phyloP scores from a whole-genome alignment of 2,797 vertebrate species.

The Lithobates sylvaticus region DNA sequence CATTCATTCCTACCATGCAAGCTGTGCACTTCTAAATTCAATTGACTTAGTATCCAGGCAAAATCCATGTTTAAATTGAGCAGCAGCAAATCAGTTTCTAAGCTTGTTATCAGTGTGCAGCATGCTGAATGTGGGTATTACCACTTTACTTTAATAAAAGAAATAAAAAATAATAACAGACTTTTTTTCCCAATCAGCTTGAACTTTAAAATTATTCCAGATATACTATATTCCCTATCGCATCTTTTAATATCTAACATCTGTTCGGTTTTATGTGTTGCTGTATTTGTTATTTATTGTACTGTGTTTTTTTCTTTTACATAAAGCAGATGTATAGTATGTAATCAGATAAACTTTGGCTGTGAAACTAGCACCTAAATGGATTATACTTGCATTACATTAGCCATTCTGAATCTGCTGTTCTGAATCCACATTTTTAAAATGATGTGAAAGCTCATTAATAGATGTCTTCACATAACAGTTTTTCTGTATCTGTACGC shows the following conservation, averaged over 20 bases:
- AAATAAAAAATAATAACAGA: background rate
- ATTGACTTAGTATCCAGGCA: constrained; percentile 56
- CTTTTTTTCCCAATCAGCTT: constrained; percentile 17
- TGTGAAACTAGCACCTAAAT: constrained; percentile 30
- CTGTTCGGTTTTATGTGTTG: constrained; percentile 26
- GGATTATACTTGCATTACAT: constrained; percentile 41
- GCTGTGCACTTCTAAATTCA: constrained; percentile 45
- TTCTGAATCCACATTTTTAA: constrained; percentile 2
- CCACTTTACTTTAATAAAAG: constrained; percentile 11
- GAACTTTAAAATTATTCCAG: constrained; percentile 37
- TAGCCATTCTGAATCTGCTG: background rate
- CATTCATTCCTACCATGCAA: constrained; percentile 36
- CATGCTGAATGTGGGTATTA: constrained; percentile 44
- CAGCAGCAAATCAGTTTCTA: constrained; percentile 53
- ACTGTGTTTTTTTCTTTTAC: constrained; percentile 22
- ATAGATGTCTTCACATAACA: constrained; percentile 15
- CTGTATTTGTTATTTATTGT: constrained; percentile 5
- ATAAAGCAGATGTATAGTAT: constrained; percentile 23
- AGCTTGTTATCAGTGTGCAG: constrained; percentile 53
- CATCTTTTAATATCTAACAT: constrained; percentile 30
- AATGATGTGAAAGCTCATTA: constrained; percentile 8
- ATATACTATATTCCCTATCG: constrained; percentile 22
- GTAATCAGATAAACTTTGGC: constrained; percentile 39
- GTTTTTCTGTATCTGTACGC: background rate
- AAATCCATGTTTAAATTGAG: constrained; percentile 58